Base-by-base conservation (phyloP, 2,797 vertebrate genomes). In the Microctenopoma steveboyesi region DNA sequence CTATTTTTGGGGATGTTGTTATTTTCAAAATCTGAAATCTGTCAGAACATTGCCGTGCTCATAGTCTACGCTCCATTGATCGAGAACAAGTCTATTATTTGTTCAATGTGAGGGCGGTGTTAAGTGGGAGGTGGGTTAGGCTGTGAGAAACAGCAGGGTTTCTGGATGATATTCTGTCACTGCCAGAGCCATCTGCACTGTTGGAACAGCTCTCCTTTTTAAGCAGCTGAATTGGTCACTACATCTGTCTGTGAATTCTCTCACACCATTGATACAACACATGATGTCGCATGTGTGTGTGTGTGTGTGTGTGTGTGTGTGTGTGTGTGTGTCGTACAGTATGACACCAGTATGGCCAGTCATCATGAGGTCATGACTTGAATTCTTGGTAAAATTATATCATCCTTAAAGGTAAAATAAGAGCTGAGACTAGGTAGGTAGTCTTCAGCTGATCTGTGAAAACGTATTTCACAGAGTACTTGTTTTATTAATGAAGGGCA, bases 141-240 rank as follows among this genome's bases (percentile, higher is more conserved):
- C 74, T 78, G 70, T 71, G 77, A 79, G 78, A 77, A 86, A 65
- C 81, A 72, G 82, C 84, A 78, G 77, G 84, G 69, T 67, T 69
- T 76, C 69, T 83, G 69, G 62, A 74, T 83, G 76, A 76, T 75
- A 82, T 61, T 83, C 69, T 55, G 58, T 86, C 67, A 77, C 69
- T 76, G 77, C 77, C 86, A 79, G 70, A 27, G 50, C 86, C 89
- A 91, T 90, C 90, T 89, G 88, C 78, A 82, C 78, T 37, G 69
- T 84, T 85, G 78, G 81, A 90, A 63, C 54, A 28, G 63, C 45
- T 75, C 72, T 71, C 49, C 47, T 57, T 54, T 78, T 75, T 74
- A 75, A 79, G 64, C 80, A 33, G 67, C 72, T 45, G 12, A 64
- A 72, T 61, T 55, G 66, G 43, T 78, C 4, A 2, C 55, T 75